phyloP scores from a whole-genome alignment of 2,888 invertebrate species.

The Pardosa pseudoannulata region DNA sequence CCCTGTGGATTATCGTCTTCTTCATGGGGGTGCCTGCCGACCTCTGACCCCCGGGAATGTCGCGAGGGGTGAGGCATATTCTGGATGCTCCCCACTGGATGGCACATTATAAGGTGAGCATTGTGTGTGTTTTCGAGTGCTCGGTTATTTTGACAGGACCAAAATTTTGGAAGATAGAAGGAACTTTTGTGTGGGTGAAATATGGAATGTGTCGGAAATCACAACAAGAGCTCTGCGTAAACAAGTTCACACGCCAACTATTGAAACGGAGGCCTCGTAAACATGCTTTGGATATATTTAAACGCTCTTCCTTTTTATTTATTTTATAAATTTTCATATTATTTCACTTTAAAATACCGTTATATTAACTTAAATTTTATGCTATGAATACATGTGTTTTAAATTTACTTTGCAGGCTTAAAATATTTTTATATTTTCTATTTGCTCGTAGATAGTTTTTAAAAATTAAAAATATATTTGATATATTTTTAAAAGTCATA shows the following conservation, averaged over 20 bases:
- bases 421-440: too few relatives aligned
- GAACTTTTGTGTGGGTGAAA: background rate
- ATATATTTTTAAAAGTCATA: too few relatives aligned
- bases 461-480: too few relatives aligned
- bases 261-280: too few relatives aligned
- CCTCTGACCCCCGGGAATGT: conserved; percentile 62
- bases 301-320: too few relatives aligned
- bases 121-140: conserved; percentile 1
- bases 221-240: background rate
- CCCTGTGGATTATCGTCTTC: conserved; percentile 25
- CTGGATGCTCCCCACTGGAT: conserved; percentile 70
- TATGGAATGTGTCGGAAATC: background rate
- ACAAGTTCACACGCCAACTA: background rate
- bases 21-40: conserved; percentile 37
- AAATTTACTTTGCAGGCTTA: too few relatives aligned
- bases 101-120: conserved; percentile 68
- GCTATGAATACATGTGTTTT: too few relatives aligned
- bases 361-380: too few relatives aligned
- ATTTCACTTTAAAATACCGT: too few relatives aligned
- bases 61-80: conserved; percentile 70
- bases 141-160: background rate
- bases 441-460: too few relatives aligned
- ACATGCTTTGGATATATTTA: too few relatives aligned
- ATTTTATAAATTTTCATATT: too few relatives aligned
- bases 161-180: background rate